Conservation (phyloP, 2,113 vertebrate genomes). For the Rhinoderma darwinii region DNA sequence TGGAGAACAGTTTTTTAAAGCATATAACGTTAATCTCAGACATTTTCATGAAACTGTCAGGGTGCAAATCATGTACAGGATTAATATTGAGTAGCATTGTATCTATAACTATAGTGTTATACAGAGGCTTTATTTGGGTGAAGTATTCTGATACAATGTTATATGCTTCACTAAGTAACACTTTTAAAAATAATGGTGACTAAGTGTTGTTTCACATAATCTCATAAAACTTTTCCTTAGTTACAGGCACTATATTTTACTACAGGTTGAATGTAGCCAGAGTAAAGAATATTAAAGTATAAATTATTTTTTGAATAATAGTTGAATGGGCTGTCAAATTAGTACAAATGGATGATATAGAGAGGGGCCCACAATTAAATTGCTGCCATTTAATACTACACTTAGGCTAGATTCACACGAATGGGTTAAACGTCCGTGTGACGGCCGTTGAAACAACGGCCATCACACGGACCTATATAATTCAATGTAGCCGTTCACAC, state of each 20-base stretch:
- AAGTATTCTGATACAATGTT: neutral
- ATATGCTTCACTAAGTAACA: neutral
- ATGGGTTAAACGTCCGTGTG: too few species aligned
- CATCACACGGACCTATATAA: too few species aligned
- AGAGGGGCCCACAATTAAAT: too few species aligned
- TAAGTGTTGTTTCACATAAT: neutral
- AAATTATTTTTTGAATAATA: too few species aligned
- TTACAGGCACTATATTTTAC: neutral
- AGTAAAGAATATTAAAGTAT: too few species aligned
- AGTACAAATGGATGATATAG: too few species aligned
- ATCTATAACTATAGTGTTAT: neutral
- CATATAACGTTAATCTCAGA: neutral
- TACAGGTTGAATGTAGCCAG: neutral
- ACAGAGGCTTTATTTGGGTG: neutral
- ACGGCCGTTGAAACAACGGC: too few species aligned
- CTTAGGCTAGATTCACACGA: too few species aligned
- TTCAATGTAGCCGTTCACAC: too few species aligned
- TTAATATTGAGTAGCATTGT: neutral
- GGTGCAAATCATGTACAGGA: neutral
- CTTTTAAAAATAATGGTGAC: neutral
- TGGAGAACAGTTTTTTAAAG: neutral
- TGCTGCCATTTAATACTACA: too few species aligned
- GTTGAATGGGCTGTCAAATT: too few species aligned
- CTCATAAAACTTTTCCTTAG: neutral
- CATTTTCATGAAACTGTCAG: conserved; percentile 24